Conservation (phyloP, 2,797 vertebrate genomes). For the Sebastes melanostomus region DNA sequence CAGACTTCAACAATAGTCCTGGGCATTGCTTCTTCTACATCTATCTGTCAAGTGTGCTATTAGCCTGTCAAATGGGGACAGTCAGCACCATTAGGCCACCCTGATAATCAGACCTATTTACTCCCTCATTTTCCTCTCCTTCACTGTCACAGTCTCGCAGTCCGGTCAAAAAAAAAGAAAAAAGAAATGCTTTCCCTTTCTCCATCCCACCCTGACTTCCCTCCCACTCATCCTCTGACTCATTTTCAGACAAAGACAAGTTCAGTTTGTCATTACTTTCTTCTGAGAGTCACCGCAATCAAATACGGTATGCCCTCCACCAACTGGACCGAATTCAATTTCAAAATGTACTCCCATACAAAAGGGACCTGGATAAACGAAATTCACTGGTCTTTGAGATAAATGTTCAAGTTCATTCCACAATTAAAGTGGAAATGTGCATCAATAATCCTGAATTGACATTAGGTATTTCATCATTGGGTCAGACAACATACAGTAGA, state of each 20-base stretch:
- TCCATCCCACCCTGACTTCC: constrained; percentile 15
- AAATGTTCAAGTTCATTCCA: constrained; percentile 19
- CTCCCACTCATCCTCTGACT: constrained; percentile 28
- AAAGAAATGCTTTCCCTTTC: constrained; percentile 23
- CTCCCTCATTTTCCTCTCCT: constrained; percentile 67
- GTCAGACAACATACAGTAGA: background rate
- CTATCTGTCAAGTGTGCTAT: constrained; percentile 82
- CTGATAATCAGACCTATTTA: constrained; percentile 83
- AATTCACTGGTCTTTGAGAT: constrained; percentile 34
- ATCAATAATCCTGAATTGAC: constrained; percentile 5
- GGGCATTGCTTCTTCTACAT: constrained; percentile 72
- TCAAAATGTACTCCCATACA: constrained; percentile 42
- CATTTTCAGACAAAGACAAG: constrained; percentile 56
- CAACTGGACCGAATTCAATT: constrained; percentile 44
- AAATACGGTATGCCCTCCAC: constrained; percentile 40
- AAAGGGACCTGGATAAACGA: constrained; percentile 33
- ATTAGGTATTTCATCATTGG: constrained; percentile 10
- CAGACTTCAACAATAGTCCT: constrained; percentile 75
- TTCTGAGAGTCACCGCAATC: constrained; percentile 47
- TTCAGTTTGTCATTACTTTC: constrained; percentile 54
- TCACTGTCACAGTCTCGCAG: constrained; percentile 57
- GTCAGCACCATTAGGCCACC: constrained; percentile 75
- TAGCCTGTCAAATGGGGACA: constrained; percentile 79
- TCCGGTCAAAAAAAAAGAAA: constrained; percentile 35
- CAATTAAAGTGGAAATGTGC: constrained; percentile 21